Base-by-base conservation (phyloP, 2,888 invertebrate genomes). In the Clunio marinus region DNA sequence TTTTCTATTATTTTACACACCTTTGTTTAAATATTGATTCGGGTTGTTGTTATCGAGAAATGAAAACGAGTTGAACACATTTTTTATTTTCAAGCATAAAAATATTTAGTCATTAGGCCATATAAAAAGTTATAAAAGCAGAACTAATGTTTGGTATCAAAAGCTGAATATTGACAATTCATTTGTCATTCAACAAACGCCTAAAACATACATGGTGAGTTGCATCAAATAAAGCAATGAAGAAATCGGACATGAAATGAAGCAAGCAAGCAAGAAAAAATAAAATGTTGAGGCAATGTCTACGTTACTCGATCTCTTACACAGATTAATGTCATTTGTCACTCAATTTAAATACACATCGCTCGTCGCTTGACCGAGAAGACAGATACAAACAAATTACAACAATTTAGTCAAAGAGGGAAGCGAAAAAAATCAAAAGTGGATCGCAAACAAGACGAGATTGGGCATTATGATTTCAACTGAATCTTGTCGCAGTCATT, bases 321-420 rank as follows among this genome's bases (percentile, higher is more conserved):
- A 22, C 41, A 62, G 62, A 62, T 62, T 41, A 62, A 32, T 62
- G 62, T 62, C 62, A 62, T 62, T 62, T 62, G 62, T 62, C 62
- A 62, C 46, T 63, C 63, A 46, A 27, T 46, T 46, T 63, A 63
- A 63, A 63, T 46, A 63, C 45, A 45, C 37, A 15, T 63, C 45
- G 25, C 63, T 46, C 27, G 20, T 60, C 37, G 10, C 25, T 63
- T 46, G 24, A 25, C n/a, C 63, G 22, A 5, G n/a, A 17, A 63
- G 45, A 45, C 63, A 46, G 46, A 46, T 46, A 63, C 45, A 63
- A 63, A 63, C 45, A 63, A 63, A 46, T 63, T 27, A 46, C 63
- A 46, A 37, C 37, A 57, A 63, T 45, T 63, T 62, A 62, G 62
- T 63, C 22, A 63, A 63, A 63, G 27, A 25, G 4, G 32, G 32